phyloP scores from a whole-genome alignment of 2,888 invertebrate genomes.

The Gymnosoma rotundatum region DNA sequence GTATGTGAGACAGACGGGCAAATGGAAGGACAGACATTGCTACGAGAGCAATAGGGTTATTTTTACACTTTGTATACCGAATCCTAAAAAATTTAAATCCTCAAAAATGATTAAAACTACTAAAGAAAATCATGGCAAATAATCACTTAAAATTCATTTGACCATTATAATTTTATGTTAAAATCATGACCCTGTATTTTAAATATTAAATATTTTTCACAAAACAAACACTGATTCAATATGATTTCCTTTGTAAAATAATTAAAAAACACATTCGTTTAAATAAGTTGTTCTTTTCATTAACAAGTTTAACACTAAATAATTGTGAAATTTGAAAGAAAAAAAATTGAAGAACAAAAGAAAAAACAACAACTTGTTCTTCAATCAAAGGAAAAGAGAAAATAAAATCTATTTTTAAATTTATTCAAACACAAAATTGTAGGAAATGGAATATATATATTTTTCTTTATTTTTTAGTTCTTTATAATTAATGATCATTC shows the following conservation, averaged over 20 bases:
- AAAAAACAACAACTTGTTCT: neutral
- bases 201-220: neutral
- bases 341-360: neutral
- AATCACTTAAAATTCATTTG: no score
- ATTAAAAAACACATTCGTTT: no score
- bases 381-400: neutral
- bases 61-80: no score
- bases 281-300: neutral
- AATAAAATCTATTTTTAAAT: conserved; percentile 2
- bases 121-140: no score
- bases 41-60: no score
- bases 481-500: conserved; percentile 23
- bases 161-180: no score
- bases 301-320: neutral
- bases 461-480: neutral
- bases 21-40: no score
- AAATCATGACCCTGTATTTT: neutral
- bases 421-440: conserved; percentile 6
- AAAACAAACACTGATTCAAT: neutral
- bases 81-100: no score
- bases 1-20: no score
- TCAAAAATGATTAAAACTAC: no score
- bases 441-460: neutral
- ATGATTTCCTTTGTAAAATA: neutral
- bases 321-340: neutral